Percentiles rank a stretch among this genome's conserved stretches.
Conservation (phyloP, 2,888 invertebrate species). For the Proisotoma minuta region DNA sequence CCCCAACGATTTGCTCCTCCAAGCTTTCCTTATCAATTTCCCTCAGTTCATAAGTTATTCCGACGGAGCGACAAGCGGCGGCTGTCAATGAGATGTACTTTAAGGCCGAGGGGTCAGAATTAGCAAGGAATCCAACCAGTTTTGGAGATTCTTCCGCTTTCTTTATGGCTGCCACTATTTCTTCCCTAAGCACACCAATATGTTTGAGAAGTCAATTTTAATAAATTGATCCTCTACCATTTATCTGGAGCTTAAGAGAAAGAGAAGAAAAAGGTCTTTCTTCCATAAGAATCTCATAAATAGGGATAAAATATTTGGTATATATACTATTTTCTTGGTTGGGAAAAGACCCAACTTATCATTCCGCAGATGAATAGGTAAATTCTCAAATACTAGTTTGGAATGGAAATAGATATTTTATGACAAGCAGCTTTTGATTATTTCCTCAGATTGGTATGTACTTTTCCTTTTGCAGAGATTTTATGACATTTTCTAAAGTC, state of each 20-base stretch:
- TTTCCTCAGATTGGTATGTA: too few species aligned
- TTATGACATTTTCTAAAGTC: too few species aligned
- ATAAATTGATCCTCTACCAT: background rate
- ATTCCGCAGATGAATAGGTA: too few species aligned
- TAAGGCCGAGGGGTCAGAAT: conserved; percentile 33
- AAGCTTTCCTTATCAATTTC: conserved; percentile 31
- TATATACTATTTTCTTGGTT: too few species aligned
- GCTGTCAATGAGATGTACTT: conserved; percentile 30
- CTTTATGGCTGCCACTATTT: conserved; percentile 21
- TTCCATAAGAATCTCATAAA: too few species aligned
- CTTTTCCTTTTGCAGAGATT: too few species aligned
- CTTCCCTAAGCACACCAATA: conserved; percentile 25
- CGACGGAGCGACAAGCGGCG: conserved; percentile 28
- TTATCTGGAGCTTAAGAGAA: background rate
- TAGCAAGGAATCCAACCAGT: conserved; percentile 33
- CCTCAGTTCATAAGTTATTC: conserved; percentile 35
- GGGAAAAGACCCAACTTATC: too few species aligned
- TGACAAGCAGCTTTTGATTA: too few species aligned
- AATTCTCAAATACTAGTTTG: too few species aligned
- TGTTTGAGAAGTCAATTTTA: background rate
- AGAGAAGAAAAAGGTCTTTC: too few species aligned
- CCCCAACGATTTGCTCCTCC: conserved; percentile 34
- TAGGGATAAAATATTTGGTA: too few species aligned
- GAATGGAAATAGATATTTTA: too few species aligned
- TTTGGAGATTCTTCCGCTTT: conserved; percentile 26